Evolutionary conservation across 2,888 invertebrate genomes (phyloP).

Genomic region (Perithous albicinctus): DNA sequence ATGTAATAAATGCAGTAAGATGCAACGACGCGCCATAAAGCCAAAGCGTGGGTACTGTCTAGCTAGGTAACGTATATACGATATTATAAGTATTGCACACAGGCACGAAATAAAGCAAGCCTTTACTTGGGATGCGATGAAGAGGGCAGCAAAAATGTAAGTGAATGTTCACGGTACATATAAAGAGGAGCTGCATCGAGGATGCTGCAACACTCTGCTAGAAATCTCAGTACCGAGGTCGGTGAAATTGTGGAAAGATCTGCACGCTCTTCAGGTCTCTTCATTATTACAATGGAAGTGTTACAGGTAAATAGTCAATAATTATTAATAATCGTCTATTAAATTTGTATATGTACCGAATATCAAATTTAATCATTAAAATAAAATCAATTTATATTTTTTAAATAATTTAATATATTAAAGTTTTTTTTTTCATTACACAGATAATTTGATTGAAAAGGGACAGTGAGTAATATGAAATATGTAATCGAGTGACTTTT

Average conservation of each 20-base stretch:
- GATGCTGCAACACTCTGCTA: slow-evolving; percentile 73
- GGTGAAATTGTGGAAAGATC: slow-evolving; percentile 71
- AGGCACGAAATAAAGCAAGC: slow-evolving; percentile 66
- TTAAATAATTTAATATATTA: no score
- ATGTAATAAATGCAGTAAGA: neutral
- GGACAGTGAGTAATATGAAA: neutral
- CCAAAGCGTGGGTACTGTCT: slow-evolving; percentile 10
- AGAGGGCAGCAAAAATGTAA: slow-evolving; percentile 73
- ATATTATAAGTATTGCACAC: slow-evolving; percentile 60
- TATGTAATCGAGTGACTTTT: neutral
- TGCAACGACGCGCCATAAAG: slow-evolving; percentile 4
- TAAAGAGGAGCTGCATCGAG: slow-evolving; percentile 73
- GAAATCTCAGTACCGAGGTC: slow-evolving; percentile 66
- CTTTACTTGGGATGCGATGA: slow-evolving; percentile 63
- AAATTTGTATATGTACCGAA: neutral
- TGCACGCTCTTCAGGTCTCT: slow-evolving; percentile 44
- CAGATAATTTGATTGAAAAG: neutral
- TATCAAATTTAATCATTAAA: neutral
- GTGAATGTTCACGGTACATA: slow-evolving; percentile 79
- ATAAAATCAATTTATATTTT: neutral
- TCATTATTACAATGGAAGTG: slow-evolving; percentile 59
- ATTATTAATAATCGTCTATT: neutral
- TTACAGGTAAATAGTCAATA: slow-evolving; percentile 51
- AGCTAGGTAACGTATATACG: slow-evolving; percentile 13
- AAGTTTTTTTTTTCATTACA: neutral